These are phyloP conservation scores for Orchesella cincta DNA, from an alignment of 1,140 invertebrate species.

Conservation along the genomic window DNA sequence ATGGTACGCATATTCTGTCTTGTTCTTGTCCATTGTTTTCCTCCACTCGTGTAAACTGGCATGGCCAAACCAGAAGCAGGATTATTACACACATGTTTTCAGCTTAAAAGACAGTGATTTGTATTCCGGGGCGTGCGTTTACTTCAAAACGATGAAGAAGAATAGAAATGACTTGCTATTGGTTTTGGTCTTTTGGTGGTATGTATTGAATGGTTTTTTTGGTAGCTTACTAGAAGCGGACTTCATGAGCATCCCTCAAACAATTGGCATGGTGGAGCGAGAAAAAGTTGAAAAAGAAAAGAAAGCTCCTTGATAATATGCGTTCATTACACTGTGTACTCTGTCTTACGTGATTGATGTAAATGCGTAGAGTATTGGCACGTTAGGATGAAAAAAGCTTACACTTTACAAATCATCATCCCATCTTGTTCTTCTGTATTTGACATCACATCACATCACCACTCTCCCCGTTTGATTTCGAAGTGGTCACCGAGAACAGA, in stretches of 20 bases:
- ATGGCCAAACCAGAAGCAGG: not conserved
- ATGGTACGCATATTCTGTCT: not conserved
- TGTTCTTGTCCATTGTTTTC: not conserved
- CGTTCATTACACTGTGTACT: not conserved
- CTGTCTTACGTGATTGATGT: constrained; percentile 5
- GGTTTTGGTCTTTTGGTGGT: not conserved
- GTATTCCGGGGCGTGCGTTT: not conserved
- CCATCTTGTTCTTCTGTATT: not conserved
- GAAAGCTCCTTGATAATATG: not conserved
- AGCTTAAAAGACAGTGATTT: not conserved
- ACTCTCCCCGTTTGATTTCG: not conserved
- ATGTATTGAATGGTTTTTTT: too few relatives aligned
- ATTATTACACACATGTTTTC: not conserved
- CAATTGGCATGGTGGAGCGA: too few relatives aligned
- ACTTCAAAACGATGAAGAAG: not conserved
- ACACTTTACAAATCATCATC: not conserved
- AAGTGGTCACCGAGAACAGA: not conserved
- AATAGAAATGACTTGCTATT: not conserved
- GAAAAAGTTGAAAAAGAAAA: too few relatives aligned
- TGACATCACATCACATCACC: constrained; percentile 21
- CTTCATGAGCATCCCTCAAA: too few relatives aligned
- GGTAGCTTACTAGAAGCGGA: too few relatives aligned
- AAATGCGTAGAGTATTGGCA: constrained; percentile 18
- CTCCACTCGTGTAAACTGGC: not conserved
- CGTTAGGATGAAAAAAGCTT: not conserved